Evolutionary conservation across 2,888 invertebrate genomes (phyloP).

Genomic region (Antheraea assamensis): DNA sequence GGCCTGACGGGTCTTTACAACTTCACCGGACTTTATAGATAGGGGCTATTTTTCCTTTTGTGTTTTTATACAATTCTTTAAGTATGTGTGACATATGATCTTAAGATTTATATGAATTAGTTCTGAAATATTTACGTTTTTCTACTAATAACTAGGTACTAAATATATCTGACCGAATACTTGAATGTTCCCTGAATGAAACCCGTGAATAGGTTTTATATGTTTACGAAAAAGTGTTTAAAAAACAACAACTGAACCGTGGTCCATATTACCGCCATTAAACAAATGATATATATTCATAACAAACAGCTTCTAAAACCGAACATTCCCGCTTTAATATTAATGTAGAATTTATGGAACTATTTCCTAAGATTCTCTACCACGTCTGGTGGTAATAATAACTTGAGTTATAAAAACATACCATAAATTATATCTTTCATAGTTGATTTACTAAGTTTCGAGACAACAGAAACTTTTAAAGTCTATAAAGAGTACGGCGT

Average conservation of each 20-base stretch:
- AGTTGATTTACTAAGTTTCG: conserved; percentile 10
- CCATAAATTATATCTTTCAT: conserved; percentile 9
- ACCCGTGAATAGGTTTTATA: neutral
- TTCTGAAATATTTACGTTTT: no score
- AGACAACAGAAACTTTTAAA: conserved; percentile 4
- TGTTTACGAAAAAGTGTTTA: neutral
- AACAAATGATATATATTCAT: conserved; percentile 9
- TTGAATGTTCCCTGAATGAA: neutral
- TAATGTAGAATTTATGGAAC: neutral
- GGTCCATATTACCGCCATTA: neutral
- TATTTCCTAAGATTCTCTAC: neutral
- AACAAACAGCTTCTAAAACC: neutral
- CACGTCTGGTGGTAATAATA: conserved; percentile 6
- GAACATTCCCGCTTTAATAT: neutral
- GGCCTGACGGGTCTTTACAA: no score
- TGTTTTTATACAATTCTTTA: no score
- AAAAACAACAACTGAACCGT: neutral
- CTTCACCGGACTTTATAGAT: no score
- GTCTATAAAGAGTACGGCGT: conserved; percentile 2
- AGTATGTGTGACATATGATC: no score
- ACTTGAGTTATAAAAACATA: conserved; percentile 12
- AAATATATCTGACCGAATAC: neutral
- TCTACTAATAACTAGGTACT: no score
- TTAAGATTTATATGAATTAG: no score
- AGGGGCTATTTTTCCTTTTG: no score